phyloP scores from a whole-genome alignment of 1,140 invertebrate genomes.

The Drosophila ogumai region DNA sequence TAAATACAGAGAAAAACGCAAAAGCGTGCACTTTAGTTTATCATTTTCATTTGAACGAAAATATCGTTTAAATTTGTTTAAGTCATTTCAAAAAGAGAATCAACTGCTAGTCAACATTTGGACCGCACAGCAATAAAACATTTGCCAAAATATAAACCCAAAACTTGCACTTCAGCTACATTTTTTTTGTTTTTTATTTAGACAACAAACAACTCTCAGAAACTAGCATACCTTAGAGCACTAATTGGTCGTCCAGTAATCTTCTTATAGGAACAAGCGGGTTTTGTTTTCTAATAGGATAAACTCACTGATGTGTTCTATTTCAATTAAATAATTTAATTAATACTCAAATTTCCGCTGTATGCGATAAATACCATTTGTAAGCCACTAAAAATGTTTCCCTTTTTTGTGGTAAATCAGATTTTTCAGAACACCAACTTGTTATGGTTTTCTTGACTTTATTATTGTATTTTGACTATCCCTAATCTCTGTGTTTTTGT shows the following conservation, averaged over 20 bases:
- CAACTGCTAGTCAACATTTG: not conserved
- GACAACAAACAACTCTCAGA: not conserved
- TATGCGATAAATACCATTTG: not conserved
- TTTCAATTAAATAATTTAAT: not conserved
- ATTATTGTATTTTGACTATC: slow-evolving; percentile 1
- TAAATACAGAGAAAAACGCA: not conserved
- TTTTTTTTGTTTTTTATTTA: not conserved
- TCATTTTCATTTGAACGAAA: too few species aligned
- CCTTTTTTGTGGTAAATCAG: not conserved
- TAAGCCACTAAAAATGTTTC: not conserved
- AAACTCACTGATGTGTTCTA: not conserved
- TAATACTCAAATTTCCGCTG: too few species aligned
- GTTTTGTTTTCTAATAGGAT: not conserved
- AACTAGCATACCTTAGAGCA: not conserved
- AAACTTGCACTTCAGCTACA: not conserved
- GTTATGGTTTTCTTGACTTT: not conserved
- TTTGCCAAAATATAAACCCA: not conserved
- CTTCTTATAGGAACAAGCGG: not conserved
- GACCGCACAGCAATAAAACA: not conserved
- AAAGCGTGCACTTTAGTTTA: too few species aligned
- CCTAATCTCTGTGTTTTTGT: not conserved
- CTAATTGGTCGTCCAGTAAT: not conserved
- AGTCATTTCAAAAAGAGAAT: not conserved
- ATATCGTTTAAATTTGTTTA: not conserved
- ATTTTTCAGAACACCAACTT: not conserved